phyloP scores from a whole-genome alignment of 2,113 vertebrate genomes.

The Patagioenas fasciata region DNA sequence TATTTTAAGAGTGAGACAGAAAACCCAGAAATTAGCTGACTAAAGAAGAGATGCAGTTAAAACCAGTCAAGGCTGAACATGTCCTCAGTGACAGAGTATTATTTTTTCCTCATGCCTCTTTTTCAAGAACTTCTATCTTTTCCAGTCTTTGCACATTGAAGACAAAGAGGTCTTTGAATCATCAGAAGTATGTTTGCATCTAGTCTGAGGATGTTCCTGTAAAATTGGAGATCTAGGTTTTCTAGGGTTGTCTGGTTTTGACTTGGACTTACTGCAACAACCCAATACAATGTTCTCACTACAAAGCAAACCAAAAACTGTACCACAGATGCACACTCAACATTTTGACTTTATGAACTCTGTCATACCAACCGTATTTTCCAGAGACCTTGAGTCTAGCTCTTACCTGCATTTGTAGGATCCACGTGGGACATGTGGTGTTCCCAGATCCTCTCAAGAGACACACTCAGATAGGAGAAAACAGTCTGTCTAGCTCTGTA shows the following conservation, averaged over 20 bases:
- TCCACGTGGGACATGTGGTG: rapidly evolving
- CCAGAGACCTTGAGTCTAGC: neutral
- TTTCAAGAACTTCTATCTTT: neutral
- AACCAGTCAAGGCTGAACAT: neutral
- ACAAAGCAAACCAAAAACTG: neutral
- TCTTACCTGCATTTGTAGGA: neutral
- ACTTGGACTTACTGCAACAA: neutral
- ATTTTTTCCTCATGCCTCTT: neutral
- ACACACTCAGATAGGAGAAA: neutral
- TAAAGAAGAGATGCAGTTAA: neutral
- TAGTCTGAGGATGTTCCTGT: neutral
- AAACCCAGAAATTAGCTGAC: neutral
- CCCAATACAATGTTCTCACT: neutral
- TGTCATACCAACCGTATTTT: neutral
- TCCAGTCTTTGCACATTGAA: neutral
- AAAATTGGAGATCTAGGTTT: neutral
- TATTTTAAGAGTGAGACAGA: neutral
- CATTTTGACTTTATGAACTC: neutral
- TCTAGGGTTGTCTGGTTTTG: neutral
- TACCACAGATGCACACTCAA: neutral
- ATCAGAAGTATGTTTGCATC: neutral
- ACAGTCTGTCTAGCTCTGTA: neutral
- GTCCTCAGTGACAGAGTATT: neutral
- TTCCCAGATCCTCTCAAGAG: neutral
- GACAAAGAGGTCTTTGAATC: neutral